Evolutionary conservation across 2,113 vertebrate genomes (phyloP), one percentile per base, ranked within the genome.

Genomic region (Prinia subflava): DNA sequence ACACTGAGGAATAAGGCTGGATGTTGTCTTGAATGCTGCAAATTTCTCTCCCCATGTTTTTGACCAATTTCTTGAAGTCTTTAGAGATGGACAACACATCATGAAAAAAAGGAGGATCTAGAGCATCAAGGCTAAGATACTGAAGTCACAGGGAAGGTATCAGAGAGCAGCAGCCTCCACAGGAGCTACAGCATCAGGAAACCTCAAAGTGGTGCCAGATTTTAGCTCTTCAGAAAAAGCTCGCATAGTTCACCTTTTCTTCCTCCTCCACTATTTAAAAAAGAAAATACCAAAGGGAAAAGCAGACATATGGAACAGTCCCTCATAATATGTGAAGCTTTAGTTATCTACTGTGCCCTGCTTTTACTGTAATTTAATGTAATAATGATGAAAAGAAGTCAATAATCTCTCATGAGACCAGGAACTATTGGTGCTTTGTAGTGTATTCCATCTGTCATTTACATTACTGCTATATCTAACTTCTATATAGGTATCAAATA

Each of bases 251-350:
- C 19, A 33, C 35, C 25, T 88, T 81, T 90, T 90, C 59, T 69
- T 93, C 76, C 60, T 87, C 67, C 35, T 11, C 22, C 56, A 47
- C 37, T 69, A 76, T 47, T 73, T 73, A 74, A 80, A 90, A 92
- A 65, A 82, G 22, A 93, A 86, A 86, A 90, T 44, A 76, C 11
- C 20, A 68, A 85, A 76, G 31, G 22, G 80, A 88, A 90, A 92
- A 80, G 28, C 18, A 92, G 59, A 64, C 50, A 80, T 56, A 65
- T 30, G 69, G 67, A 39, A 53, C 44, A 88, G 74, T 86, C 20
- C 31, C 12, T 88, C 59, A 44, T 44, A 68, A 37, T 92, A 39
- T 69, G 21, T n/a, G 55, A 93, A 64, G 37, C 11, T 87, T 56
- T 44, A 93, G 39, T 50, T 88, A 67, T 57, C 46, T 92, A 46